Evolutionary conservation across 2,113 vertebrate species (phyloP).

Genomic region (Diglossa brunneiventris): DNA sequence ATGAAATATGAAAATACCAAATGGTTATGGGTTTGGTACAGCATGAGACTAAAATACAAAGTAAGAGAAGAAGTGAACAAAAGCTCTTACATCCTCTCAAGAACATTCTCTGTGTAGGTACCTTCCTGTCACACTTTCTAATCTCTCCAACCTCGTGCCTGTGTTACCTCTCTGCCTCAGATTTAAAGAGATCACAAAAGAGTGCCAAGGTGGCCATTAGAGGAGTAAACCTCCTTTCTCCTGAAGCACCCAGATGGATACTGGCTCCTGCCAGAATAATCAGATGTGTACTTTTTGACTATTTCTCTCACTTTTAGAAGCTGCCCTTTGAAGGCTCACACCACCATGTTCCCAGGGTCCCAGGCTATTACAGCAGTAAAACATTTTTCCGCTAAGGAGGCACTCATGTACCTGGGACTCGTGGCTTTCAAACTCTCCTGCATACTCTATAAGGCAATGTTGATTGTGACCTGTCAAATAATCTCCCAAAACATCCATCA

Average conservation of each 20-base stretch:
- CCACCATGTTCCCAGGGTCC: neutral
- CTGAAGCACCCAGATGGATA: neutral
- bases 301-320: neutral
- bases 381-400: neutral
- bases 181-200: neutral
- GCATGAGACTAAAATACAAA: neutral
- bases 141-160: neutral
- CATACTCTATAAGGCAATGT: conserved; percentile 32
- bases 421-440: neutral
- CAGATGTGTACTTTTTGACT: neutral
- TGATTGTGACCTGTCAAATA: conserved; percentile 11
- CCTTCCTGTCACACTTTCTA: neutral
- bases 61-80: neutral
- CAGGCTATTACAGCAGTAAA: neutral
- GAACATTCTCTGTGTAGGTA: neutral
- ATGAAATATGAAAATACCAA: neutral
- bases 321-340: neutral
- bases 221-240: neutral
- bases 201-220: neutral
- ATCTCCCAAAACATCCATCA: neutral
- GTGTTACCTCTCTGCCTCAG: neutral
- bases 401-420: neutral
- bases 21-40: neutral
- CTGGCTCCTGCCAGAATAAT: neutral
- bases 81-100: neutral